A percentile compares a stretch with the other conserved stretches of the same genome.
These are phyloP conservation scores for Eupsilia transversa DNA, from an alignment of 2,888 invertebrate genomes.

Conservation along the genomic window DNA sequence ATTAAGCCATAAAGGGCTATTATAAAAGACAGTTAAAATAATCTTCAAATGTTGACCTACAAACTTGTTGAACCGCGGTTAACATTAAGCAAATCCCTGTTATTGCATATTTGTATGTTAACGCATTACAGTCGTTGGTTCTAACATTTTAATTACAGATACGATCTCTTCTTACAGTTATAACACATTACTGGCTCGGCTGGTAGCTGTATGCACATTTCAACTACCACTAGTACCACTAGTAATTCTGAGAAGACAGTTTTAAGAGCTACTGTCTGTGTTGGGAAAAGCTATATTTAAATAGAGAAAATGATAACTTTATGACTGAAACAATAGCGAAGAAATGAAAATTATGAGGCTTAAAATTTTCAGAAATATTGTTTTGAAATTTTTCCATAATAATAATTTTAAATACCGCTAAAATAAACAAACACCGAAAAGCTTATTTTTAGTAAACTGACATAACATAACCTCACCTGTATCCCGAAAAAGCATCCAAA, in stretches of 20 bases:
- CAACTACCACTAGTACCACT: not conserved
- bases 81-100: conserved; percentile 32
- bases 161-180: conserved; percentile 64
- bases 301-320: not conserved
- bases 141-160: conserved; percentile 64
- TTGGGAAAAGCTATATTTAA: conserved; percentile 15
- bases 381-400: not conserved
- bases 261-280: conserved; percentile 24
- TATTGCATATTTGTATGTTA: conserved; percentile 51
- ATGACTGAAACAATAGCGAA: conserved; percentile 3
- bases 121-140: conserved; percentile 47
- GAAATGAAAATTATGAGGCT: not conserved
- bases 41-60: conserved; percentile 21
- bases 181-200: conserved; percentile 46
- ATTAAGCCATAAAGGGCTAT: not conserved
- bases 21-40: conserved; percentile 23
- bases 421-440: not conserved
- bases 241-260: conserved; percentile 36
- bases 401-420: not conserved
- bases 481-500: conserved; percentile 68
- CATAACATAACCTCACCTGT: conserved; percentile 60
- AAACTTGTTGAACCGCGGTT: conserved; percentile 25
- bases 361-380: not conserved
- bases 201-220: conserved; percentile 38
- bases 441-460: not conserved